A percentile compares a stretch with the other conserved stretches of the same genome.
Conservation (phyloP, 2,113 vertebrate species). For the Anhinga anhinga region DNA sequence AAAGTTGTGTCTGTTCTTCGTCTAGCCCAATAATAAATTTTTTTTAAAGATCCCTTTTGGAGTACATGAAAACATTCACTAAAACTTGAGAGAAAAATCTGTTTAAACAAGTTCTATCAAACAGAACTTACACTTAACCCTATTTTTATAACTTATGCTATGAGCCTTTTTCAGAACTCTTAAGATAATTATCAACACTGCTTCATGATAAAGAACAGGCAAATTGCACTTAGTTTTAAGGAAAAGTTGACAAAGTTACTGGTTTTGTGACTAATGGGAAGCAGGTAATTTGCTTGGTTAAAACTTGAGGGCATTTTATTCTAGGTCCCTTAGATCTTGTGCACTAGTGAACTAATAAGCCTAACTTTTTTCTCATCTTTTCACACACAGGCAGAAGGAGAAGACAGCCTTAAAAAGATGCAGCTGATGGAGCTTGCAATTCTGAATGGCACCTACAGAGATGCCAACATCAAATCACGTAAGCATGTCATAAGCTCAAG, state of each 20-base stretch:
- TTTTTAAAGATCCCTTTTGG: not conserved
- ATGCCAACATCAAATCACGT: conserved; percentile 99
- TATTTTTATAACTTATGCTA: not conserved
- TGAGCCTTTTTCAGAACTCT: not conserved
- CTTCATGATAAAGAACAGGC: not conserved
- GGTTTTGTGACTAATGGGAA: not conserved
- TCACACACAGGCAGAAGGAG: conserved; percentile 88
- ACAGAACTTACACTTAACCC: not conserved
- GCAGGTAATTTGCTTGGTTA: not conserved
- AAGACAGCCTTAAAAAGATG: conserved; percentile 99
- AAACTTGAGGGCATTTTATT: not conserved
- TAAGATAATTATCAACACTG: not conserved
- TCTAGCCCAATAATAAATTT: not conserved
- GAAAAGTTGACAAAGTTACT: not conserved
- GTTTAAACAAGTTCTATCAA: not conserved
- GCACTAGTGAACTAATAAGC: not conserved
- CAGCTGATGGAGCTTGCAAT: conserved; percentile 99
- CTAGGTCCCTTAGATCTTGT: not conserved
- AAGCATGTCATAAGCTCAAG: conserved; percentile 73
- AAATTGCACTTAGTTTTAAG: not conserved
- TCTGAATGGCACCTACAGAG: conserved; percentile 98
- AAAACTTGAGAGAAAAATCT: not conserved
- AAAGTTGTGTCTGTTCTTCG: not conserved
- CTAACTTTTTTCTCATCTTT: not conserved
- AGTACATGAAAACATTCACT: fast-evolving